Conservation (phyloP, 2,113 vertebrate genomes). For the Rynchops niger region DNA sequence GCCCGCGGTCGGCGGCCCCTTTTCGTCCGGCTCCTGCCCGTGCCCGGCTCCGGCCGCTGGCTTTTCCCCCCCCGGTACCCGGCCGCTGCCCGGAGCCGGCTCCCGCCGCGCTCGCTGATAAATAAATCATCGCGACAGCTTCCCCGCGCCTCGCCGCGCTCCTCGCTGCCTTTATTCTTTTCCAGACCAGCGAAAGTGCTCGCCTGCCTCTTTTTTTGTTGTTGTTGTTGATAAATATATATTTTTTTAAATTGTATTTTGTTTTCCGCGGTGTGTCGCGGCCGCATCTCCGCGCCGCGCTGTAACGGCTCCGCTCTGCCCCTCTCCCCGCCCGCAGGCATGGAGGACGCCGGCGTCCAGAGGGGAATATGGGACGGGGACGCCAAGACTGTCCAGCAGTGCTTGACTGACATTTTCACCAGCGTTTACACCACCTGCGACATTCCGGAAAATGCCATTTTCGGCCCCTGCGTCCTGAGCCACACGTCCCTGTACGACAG, state of each 20-base stretch:
- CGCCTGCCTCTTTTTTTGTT: no score
- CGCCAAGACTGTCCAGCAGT: conserved; percentile 95
- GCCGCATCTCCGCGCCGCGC: not conserved
- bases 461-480: conserved; percentile 94
- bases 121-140: not conserved
- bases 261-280: not conserved
- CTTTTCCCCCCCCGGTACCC: no score
- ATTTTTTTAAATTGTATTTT: not conserved
- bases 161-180: not conserved
- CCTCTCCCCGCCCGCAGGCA: conserved; percentile 58
- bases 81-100: not conserved
- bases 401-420: conserved; percentile 96
- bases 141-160: not conserved
- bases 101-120: not conserved
- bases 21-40: not conserved
- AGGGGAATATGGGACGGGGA: conserved; percentile 91
- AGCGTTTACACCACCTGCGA: conserved; percentile 98
- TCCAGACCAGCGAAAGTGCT: not conserved
- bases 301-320: not conserved
- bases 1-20: not conserved
- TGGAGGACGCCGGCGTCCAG: conserved; percentile 91
- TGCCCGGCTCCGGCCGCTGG: not conserved
- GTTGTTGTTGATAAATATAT: no score
- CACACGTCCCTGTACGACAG: conserved; percentile 97
- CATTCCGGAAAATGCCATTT: conserved; percentile 94